Percentiles rank a stretch among this genome's conserved stretches.
phyloP scores from a whole-genome alignment of 1,140 invertebrate species.

The Zaprionus gabonicus region DNA sequence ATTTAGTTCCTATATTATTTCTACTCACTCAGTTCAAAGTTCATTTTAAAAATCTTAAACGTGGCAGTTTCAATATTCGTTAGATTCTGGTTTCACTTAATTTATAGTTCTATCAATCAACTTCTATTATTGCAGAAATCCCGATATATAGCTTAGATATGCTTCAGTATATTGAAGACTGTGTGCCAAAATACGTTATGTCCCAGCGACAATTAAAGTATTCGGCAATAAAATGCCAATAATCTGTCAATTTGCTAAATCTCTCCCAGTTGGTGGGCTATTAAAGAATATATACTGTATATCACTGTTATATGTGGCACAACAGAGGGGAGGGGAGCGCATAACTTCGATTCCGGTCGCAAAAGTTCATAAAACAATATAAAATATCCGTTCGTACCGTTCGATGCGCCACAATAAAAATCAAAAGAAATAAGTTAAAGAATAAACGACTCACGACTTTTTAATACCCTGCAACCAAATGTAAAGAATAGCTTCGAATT shows the following conservation, averaged over 20 bases:
- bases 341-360: constrained; percentile 36
- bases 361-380: constrained; percentile 77
- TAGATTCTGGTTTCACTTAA: too few species aligned
- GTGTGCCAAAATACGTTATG: neutral
- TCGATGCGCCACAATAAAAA: constrained; percentile 31
- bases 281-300: constrained; percentile 47
- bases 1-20: too few species aligned
- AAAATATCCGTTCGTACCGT: constrained; percentile 56
- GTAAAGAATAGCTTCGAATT: neutral
- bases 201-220: constrained; percentile 30
- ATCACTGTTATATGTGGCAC: neutral
- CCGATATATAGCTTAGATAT: neutral
- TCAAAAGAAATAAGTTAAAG: constrained; percentile 6
- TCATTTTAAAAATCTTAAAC: too few species aligned
- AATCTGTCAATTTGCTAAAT: constrained; percentile 79
- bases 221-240: constrained; percentile 68
- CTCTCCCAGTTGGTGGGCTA: constrained; percentile 61
- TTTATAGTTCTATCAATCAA: neutral
- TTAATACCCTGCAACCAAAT: neutral
- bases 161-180: neutral
- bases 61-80: too few species aligned
- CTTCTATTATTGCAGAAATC: neutral
- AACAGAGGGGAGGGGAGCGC: constrained; percentile 9
- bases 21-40: too few species aligned
- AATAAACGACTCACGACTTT: neutral